These are phyloP conservation scores for Amniataba percoides DNA, from an alignment of 2,797 vertebrate species.

Conservation along the genomic window DNA sequence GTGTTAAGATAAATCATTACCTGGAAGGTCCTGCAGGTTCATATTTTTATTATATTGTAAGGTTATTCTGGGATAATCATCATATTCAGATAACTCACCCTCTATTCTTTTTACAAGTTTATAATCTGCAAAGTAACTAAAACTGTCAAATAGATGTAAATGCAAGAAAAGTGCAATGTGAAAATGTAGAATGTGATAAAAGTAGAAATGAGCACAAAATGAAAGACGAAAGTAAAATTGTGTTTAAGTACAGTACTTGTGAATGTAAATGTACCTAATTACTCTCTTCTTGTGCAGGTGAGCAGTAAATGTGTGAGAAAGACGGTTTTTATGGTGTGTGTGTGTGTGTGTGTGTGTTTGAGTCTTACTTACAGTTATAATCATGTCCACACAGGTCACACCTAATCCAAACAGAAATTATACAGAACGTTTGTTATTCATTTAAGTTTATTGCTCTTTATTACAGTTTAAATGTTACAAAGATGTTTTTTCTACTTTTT, in stretches of 20 bases:
- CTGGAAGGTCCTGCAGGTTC: not conserved
- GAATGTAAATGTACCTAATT: not conserved
- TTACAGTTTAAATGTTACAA: not conserved
- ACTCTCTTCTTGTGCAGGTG: not conserved
- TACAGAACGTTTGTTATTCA: too few species aligned
- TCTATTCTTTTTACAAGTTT: too few species aligned
- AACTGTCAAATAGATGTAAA: slow-evolving; percentile 1
- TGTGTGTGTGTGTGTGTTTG: too few species aligned
- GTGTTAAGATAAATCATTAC: not conserved
- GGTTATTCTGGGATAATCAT: too few species aligned
- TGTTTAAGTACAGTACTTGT: not conserved
- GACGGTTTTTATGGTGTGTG: not conserved
- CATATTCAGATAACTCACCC: too few species aligned
- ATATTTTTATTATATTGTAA: too few species aligned
- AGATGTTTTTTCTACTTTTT: not conserved
- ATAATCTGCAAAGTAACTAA: not conserved
- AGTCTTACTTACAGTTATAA: too few species aligned
- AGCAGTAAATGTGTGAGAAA: not conserved
- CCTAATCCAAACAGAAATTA: not conserved
- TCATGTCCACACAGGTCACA: not conserved
- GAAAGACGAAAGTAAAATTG: not conserved
- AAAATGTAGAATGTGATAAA: not conserved
- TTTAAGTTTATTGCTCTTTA: not conserved
- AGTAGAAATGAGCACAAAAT: not conserved
- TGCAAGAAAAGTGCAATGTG: not conserved